Conservation (phyloP, 2,888 invertebrate species). For the Pherbina coryleti region DNA sequence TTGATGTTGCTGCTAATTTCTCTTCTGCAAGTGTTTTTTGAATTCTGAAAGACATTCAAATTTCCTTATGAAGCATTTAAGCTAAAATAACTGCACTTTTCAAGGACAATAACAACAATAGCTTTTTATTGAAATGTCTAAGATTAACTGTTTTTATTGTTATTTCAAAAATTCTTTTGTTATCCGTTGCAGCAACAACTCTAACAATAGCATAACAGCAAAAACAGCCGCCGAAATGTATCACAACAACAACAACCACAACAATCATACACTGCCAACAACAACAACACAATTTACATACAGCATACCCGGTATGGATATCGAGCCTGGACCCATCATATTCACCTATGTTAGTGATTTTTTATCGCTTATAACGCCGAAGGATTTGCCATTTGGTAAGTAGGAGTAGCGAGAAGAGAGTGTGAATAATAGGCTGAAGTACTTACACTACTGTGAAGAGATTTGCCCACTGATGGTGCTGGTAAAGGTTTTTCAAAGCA, state of each 20-base stretch:
- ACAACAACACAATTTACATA: constrained; percentile 64
- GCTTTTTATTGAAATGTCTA: not conserved
- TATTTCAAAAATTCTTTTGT: too few species aligned
- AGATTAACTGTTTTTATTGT: too few species aligned
- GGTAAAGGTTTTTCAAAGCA: not conserved
- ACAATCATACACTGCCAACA: constrained; percentile 51
- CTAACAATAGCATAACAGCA: not conserved
- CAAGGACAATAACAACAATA: constrained; percentile 5
- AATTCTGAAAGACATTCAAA: not conserved
- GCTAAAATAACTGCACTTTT: not conserved
- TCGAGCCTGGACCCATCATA: constrained; percentile 66
- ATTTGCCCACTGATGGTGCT: not conserved
- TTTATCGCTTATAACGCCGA: constrained; percentile 69
- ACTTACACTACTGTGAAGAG: too few species aligned
- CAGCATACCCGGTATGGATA: constrained; percentile 68
- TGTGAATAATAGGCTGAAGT: not conserved
- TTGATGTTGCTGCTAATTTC: too few species aligned
- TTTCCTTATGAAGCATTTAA: not conserved
- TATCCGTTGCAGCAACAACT: not conserved
- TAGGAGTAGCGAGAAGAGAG: constrained; percentile 30
- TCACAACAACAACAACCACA: constrained; percentile 42
- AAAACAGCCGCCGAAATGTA: constrained; percentile 27
- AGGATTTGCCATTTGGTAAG: constrained; percentile 69
- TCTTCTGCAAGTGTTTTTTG: too few species aligned
- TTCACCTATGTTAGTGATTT: constrained; percentile 69